These are phyloP conservation scores for Agrochola lychnidis DNA, from an alignment of 2,888 invertebrate genomes.

Conservation along the genomic window DNA sequence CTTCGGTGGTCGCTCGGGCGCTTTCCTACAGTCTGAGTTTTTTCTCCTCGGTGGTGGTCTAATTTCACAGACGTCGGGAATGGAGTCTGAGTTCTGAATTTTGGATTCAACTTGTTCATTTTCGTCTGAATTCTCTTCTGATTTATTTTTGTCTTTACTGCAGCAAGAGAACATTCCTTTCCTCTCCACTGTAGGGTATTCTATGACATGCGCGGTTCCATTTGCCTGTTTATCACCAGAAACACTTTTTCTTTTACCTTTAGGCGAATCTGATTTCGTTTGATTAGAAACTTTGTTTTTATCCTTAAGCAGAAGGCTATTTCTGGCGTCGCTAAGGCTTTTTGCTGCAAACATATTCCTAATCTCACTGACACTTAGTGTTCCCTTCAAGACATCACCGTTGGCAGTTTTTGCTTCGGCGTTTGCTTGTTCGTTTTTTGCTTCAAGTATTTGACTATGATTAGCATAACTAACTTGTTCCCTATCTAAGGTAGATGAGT, in stretches of 20 bases:
- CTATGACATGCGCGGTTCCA: slow-evolving; percentile 91
- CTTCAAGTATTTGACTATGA: slow-evolving; percentile 82
- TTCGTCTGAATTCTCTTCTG: slow-evolving; percentile 88
- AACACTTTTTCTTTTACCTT: slow-evolving; percentile 86
- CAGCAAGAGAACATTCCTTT: slow-evolving; percentile 94
- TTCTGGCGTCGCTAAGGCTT: slow-evolving; percentile 88
- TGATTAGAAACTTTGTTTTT: slow-evolving; percentile 81
- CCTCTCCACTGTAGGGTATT: slow-evolving; percentile 93
- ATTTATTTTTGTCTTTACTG: slow-evolving; percentile 91
- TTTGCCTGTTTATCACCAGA: slow-evolving; percentile 84
- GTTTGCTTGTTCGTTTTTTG: slow-evolving; percentile 74
- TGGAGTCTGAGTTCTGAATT: slow-evolving; percentile 84
- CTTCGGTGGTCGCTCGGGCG: slow-evolving; percentile 93
- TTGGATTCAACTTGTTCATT: slow-evolving; percentile 80
- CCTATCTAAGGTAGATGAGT: slow-evolving; percentile 87
- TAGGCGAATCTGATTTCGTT: slow-evolving; percentile 85
- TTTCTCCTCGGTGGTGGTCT: slow-evolving; percentile 92
- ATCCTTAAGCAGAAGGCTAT: slow-evolving; percentile 88
- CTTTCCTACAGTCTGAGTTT: slow-evolving; percentile 89
- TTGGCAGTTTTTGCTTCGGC: slow-evolving; percentile 80
- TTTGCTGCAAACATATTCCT: slow-evolving; percentile 89
- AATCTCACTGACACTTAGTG: slow-evolving; percentile 90
- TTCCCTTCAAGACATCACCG: slow-evolving; percentile 90
- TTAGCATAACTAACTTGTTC: slow-evolving; percentile 84
- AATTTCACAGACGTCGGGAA: slow-evolving; percentile 89